These are phyloP conservation scores for Condylura cristata DNA, from an alignment of 2,113 vertebrate species.

Conservation along the genomic window DNA sequence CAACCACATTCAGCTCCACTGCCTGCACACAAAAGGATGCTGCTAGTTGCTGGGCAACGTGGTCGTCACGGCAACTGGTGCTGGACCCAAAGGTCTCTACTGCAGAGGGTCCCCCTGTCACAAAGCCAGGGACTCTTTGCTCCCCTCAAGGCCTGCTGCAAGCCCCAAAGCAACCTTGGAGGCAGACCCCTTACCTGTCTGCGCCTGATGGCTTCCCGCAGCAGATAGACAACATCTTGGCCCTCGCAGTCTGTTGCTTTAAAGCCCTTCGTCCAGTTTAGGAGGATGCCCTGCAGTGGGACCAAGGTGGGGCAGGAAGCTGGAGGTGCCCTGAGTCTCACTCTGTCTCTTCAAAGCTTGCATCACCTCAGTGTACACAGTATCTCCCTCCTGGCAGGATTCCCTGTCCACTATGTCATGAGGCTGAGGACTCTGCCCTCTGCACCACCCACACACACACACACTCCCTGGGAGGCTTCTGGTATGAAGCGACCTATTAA, in stretches of 20 bases:
- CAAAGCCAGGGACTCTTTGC: conserved; percentile 8
- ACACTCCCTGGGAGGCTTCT: not conserved
- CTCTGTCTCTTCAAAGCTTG: not conserved
- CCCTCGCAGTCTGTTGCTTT: conserved; percentile 83
- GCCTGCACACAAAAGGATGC: conserved; percentile 81
- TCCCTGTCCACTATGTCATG: not conserved
- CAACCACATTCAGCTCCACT: conserved; percentile 84
- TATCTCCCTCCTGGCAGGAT: not conserved
- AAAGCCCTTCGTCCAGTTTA: conserved; percentile 90
- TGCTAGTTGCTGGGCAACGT: conserved; percentile 79
- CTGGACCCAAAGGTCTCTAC: conserved; percentile 65
- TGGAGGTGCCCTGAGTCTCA: not conserved
- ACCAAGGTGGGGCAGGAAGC: not conserved
- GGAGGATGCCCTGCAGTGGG: conserved; percentile 84
- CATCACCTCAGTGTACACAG: not conserved
- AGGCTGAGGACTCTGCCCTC: not conserved
- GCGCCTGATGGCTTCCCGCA: conserved; percentile 84
- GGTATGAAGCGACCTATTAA: conserved; percentile 52
- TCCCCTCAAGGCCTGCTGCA: not conserved
- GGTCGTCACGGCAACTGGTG: conserved; percentile 73
- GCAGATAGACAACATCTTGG: conserved; percentile 83
- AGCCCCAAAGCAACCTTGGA: not conserved
- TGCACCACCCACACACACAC: not conserved
- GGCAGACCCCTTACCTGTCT: conserved; percentile 78
- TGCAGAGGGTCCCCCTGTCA: conserved; percentile 30